Evolutionary conservation across 2,797 vertebrate genomes (phyloP), one percentile per base, ranked within the genome.

Genomic region (Erithacus rubecula): DNA sequence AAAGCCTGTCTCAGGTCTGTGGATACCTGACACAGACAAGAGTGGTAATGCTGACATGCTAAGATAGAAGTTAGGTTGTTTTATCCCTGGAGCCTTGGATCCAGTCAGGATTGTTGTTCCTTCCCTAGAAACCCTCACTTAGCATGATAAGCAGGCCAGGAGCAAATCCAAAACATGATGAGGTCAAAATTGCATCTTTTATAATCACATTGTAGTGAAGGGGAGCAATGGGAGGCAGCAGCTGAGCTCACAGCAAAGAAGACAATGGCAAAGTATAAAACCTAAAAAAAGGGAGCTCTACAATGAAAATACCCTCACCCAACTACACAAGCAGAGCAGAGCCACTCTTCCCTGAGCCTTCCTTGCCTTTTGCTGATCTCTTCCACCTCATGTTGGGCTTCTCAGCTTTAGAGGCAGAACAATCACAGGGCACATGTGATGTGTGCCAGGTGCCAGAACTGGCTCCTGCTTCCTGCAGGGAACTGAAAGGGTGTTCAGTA

Each of bases 341-440:
- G 39, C 41, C 52, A 10, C 77, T 49, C 44, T 67, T 43, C 52
- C n/a, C 34, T 60, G 27, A 21, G 47, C 60, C 47, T 43, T 79
- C 44, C 36, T 41, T 43, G 68, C 41, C 64, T 74, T 16, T 11
- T 53, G 52, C 27, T 83, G 29, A 34, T 83, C 52, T 69, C 47
- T 84, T n/a, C 83, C 36, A 60, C 32, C 65, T 76, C 46, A 21
- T 60, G 63, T 67, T 56, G 59, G 37, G 56, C 49, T 72, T 29
- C 82, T 78, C 23, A n/a, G 49, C 63, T n/a, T 12, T 39, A 11
- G 29, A 89, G 41, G n/a, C 23, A 29, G 26, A 18, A 60, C 89
- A 49, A 8, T 2, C 52, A 26, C 69, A 51, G 60, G 65, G 34
- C 52, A 41, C 1, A 2, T n/a, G 9, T 49, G 79, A 47, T 0